phyloP scores from a whole-genome alignment of 2,797 vertebrate genomes.

The Falco berigora region DNA sequence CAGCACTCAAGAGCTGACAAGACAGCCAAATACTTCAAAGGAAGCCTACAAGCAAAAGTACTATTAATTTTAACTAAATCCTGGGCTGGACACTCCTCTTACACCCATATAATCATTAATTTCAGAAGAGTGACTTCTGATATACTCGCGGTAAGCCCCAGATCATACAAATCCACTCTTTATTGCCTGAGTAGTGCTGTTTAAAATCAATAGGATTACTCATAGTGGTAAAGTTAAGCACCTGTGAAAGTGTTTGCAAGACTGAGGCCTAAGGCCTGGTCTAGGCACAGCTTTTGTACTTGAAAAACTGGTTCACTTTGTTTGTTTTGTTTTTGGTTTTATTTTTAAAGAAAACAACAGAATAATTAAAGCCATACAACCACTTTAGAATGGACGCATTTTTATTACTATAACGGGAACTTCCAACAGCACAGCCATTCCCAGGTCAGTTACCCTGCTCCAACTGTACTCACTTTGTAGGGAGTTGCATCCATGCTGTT shows the following conservation, averaged over 20 bases:
- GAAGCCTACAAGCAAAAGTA: neutral
- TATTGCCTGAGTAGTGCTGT: neutral
- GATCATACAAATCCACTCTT: constrained; percentile 37
- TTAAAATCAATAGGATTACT: constrained; percentile 45
- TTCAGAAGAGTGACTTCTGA: neutral
- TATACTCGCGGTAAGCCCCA: neutral
- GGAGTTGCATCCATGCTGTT: neutral
- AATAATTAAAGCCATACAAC: constrained; percentile 31
- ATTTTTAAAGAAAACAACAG: constrained; percentile 50
- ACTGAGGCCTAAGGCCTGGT: neutral
- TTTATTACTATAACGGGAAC: neutral
- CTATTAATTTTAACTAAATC: neutral
- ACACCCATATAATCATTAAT: neutral
- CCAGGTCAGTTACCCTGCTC: neutral
- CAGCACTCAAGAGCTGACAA: neutral
- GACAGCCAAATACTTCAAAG: neutral
- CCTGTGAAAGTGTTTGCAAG: constrained; percentile 10
- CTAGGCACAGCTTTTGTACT: constrained; percentile 15
- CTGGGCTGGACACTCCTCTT: neutral
- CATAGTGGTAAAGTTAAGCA: constrained; percentile 25
- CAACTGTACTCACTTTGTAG: neutral
- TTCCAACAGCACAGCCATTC: neutral
- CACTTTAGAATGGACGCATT: neutral
- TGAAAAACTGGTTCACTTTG: constrained; percentile 31
- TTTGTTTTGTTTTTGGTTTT: constrained; percentile 15